phyloP scores from a whole-genome alignment of 1,140 invertebrate species.

The Metaphire vulgaris region DNA sequence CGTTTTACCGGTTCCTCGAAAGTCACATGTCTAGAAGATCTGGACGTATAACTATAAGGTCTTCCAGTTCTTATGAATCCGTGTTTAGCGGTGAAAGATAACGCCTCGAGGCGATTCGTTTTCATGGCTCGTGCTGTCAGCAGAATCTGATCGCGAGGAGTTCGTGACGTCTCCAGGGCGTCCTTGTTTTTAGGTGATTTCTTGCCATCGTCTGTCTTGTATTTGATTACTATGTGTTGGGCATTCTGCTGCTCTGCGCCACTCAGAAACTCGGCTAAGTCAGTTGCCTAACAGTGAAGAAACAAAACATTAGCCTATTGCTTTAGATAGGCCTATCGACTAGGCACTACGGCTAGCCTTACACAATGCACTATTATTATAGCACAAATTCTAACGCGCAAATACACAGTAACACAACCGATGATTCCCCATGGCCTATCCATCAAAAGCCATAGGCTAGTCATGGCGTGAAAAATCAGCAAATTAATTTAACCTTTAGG shows the following conservation, averaged over 20 bases:
- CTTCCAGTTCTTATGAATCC: background rate
- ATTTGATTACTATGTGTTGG: conserved; percentile 44
- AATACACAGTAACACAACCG: no score
- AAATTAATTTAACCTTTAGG: no score
- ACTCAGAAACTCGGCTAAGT: conserved; percentile 45
- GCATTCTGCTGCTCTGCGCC: conserved; percentile 45
- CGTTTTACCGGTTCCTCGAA: background rate
- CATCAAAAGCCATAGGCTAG: no score
- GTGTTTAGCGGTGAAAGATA: background rate
- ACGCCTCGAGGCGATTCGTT: background rate
- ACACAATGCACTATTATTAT: no score
- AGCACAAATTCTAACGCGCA: no score
- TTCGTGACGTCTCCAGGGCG: background rate
- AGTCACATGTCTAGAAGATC: background rate
- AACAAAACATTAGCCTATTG: no score
- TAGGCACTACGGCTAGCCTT: no score
- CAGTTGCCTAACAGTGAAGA: conserved; percentile 41
- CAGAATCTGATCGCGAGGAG: background rate
- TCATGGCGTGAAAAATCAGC: no score
- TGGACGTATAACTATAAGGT: background rate
- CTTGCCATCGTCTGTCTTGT: conserved; percentile 21
- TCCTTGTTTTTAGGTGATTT: background rate
- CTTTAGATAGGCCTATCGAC: no score
- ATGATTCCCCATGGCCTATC: no score
- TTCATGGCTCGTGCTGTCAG: background rate